Percentiles rank a stretch among this genome's conserved stretches.
Evolutionary conservation across 2,113 vertebrate species (phyloP).

Genomic region (Sinocyclocheilus maitianheensis): DNA sequence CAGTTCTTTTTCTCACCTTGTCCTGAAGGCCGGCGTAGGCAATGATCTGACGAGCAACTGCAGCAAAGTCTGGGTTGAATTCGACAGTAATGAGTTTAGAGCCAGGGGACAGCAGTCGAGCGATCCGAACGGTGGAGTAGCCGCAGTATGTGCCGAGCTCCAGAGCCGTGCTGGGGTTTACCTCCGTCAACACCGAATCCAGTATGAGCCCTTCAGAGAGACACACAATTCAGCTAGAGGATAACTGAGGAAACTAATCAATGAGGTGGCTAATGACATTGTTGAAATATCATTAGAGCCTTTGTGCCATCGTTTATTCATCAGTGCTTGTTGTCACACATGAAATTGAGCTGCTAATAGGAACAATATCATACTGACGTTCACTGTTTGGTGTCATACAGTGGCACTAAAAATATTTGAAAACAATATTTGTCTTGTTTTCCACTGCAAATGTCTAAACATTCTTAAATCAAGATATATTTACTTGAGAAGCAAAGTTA

Average conservation of each 20-base stretch:
- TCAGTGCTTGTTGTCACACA: slow-evolving; percentile 9
- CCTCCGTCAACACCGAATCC: slow-evolving; percentile 76
- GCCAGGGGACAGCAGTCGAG: slow-evolving; percentile 72
- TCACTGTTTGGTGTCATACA: not conserved
- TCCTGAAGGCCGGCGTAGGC: slow-evolving; percentile 81
- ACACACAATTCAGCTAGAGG: not conserved
- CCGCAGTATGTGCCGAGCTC: slow-evolving; percentile 87
- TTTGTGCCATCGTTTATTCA: slow-evolving; percentile 31
- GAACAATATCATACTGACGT: not conserved
- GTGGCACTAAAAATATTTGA: not conserved
- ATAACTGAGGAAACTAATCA: not conserved
- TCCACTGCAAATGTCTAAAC: not conserved
- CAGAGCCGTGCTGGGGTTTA: slow-evolving; percentile 68
- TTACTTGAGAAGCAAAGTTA: not conserved
- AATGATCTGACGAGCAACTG: slow-evolving; percentile 78
- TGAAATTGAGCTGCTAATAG: not conserved
- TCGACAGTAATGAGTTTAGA: slow-evolving; percentile 78
- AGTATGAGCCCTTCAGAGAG: slow-evolving; percentile 76
- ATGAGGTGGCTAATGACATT: slow-evolving; percentile 15
- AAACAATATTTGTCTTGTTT: not conserved
- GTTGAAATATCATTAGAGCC: slow-evolving; percentile 40
- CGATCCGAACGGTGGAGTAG: slow-evolving; percentile 81
- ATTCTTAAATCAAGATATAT: too few relatives aligned
- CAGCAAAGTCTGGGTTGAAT: slow-evolving; percentile 72
- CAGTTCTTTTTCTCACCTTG: slow-evolving; percentile 70